A percentile compares a stretch with the other conserved stretches of the same genome.
Conservation (phyloP, 2,888 invertebrate species). For the Pandemis cinnamomeana region DNA sequence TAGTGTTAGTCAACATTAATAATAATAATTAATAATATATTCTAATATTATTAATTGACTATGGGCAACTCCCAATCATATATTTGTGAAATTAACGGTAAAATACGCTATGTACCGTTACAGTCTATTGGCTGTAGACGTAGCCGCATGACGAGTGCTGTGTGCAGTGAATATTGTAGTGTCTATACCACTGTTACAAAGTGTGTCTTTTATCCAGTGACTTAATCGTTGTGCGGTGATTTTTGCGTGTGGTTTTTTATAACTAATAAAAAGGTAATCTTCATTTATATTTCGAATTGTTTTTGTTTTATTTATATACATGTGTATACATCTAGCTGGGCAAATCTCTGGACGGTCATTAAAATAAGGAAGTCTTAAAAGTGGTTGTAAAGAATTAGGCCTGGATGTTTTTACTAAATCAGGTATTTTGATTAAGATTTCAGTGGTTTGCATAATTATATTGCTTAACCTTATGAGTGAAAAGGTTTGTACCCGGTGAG, state of each 20-base stretch:
- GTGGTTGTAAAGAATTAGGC: neutral
- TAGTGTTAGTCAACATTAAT: too few species aligned
- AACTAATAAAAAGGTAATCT: neutral
- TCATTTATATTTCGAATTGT: neutral
- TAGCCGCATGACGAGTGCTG: neutral
- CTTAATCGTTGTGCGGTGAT: neutral
- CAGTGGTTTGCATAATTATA: neutral
- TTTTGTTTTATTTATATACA: neutral
- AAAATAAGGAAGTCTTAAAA: neutral
- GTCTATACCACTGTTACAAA: neutral
- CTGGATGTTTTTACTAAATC: conserved; percentile 34
- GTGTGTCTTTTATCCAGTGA: neutral
- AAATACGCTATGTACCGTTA: too few species aligned
- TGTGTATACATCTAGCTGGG: neutral
- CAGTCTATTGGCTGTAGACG: neutral
- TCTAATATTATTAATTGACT: too few species aligned
- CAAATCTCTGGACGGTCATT: neutral
- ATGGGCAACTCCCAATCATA: too few species aligned
- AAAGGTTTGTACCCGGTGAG: conserved; percentile 34
- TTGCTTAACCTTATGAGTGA: conserved; percentile 26
- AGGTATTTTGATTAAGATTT: conserved; percentile 31
- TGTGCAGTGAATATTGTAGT: neutral
- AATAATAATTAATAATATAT: too few species aligned
- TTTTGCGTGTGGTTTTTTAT: neutral
- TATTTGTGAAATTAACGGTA: too few species aligned